Evolutionary conservation across 2,797 vertebrate species (phyloP), one percentile per base, ranked within the genome.

Genomic region (Parotocinclus haroldoi): DNA sequence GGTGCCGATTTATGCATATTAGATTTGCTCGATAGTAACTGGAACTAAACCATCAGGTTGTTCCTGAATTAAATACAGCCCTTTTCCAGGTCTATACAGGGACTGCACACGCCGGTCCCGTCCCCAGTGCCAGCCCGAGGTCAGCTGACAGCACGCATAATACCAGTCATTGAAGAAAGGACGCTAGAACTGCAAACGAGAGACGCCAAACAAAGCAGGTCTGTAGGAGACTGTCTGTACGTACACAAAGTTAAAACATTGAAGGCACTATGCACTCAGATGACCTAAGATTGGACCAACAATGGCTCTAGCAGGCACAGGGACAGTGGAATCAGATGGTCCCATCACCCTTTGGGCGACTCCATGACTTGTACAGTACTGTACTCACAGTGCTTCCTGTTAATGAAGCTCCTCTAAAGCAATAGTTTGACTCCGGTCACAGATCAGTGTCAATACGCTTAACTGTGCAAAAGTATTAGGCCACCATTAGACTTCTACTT

Each of bases 211-310:
- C 80, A 80, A 77, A 75, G 67, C 61, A 37, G 59, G 64, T 52
- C 74, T 77, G 71, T 75, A 66, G 74, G 71, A 68, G 69, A 58
- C 63, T 55, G 66, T 58, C 72, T 66, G 55, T 75, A 69, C 63
- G 73, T 58, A 69, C 76, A 76, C 50, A 69, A 27, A 66, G 63
- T 39, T 38, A 72, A 71, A 78, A 78, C 77, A 77, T 78, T 76
- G 78, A 66, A 62, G 73, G 64, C 59, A 77, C 73, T 81, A 76
- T 79, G 73, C 45, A 58, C 54, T 44, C 71, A 71, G 79, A 79
- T 81, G 81, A 81, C 81, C 78, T 81, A 78, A 84, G 73, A 52
- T 53, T 59, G 37, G 40, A 16, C 63, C 58, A 75, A 72, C 66
- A 63, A 66, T 71, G 54, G 59, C 58, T 58, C 38, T 50, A 44